A percentile compares a stretch with the other conserved stretches of the same genome.
phyloP scores from a whole-genome alignment of 2,797 vertebrate species.

The Ciconia nigra region DNA sequence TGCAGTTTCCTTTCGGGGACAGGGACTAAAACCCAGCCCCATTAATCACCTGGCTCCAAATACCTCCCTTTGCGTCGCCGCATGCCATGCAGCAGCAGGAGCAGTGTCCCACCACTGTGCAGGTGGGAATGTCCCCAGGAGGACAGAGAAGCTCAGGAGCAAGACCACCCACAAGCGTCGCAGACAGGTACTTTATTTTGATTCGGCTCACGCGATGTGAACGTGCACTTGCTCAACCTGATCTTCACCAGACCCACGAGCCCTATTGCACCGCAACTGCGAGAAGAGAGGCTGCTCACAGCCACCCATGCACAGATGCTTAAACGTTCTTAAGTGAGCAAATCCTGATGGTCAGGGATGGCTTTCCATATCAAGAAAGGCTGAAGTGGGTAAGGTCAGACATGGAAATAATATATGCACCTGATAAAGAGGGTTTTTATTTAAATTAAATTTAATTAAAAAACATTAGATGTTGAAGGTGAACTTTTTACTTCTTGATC shows the following conservation, averaged over 20 bases:
- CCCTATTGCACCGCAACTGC: fast-evolving
- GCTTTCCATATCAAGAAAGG: neutral
- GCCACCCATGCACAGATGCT: neutral
- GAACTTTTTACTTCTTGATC: neutral
- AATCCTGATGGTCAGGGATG: neutral
- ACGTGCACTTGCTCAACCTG: neutral
- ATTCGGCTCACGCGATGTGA: fast-evolving
- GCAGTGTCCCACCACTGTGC: fast-evolving
- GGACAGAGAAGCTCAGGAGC: neutral
- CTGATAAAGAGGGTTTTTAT: neutral
- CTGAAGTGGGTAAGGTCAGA: neutral
- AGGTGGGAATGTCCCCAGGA: neutral
- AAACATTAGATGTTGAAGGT: neutral
- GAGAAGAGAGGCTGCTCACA: neutral
- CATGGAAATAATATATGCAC: neutral
- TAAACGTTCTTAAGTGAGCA: neutral
- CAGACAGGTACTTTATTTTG: neutral
- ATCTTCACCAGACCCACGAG: neutral
- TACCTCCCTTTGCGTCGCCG: fast-evolving
- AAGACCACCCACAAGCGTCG: neutral
- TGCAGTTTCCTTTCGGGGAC: neutral
- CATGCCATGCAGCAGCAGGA: fast-evolving
- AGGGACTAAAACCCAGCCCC: neutral
- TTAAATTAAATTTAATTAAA: neutral
- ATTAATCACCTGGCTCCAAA: neutral